Evolutionary conservation across 2,797 vertebrate genomes (phyloP), one percentile per base, ranked within the genome.

Genomic region (Pseudochromis fuscus): DNA sequence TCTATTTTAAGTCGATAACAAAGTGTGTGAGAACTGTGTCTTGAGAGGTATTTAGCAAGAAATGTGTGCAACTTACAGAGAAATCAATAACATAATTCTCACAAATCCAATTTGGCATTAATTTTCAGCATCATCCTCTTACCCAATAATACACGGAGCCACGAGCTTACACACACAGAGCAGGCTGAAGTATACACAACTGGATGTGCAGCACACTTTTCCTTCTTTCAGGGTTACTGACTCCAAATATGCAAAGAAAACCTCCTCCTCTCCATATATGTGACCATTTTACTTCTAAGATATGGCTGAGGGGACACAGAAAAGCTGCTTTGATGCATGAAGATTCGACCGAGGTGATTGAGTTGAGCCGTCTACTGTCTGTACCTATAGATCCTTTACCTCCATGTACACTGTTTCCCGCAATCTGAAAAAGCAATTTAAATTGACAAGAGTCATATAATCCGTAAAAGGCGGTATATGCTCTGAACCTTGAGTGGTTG

Each of bases 401-500:
- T 69, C 44, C 35, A 45, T 31, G 65, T 28, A 50, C 31, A 59
- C 24, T 42, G 44, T 49, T 56, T 37, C 15, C 25, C 57, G n/a
- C 7, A 3, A 48, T 71, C 68, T 57, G 33, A 76, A 85, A 76
- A 77, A 75, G 72, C 62, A 3, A 65, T 66, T 53, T 59, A 37
- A 82, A 78, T 25, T 35, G 70, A 59, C 49, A 48, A 35, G 57
- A 71, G 58, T 81, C 62, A 49, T 52, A 77, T 48, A 64, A 77
- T 67, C 16, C 31, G 23, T 9, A 48, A 28, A 35, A 55, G 48
- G 33, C 45, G 45, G 52, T 25, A 3, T 30, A 23, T 27, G 44
- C 63, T 67, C 67, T 42, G 73, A 82, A 61, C 71, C 30, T 48
- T 61, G 75, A 86, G 83, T 83, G 82, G 64, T 18, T 68, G 63